Evolutionary conservation across 2,113 vertebrate genomes (phyloP), one percentile per base, ranked within the genome.

Genomic region (Ochotona curzoniae): DNA sequence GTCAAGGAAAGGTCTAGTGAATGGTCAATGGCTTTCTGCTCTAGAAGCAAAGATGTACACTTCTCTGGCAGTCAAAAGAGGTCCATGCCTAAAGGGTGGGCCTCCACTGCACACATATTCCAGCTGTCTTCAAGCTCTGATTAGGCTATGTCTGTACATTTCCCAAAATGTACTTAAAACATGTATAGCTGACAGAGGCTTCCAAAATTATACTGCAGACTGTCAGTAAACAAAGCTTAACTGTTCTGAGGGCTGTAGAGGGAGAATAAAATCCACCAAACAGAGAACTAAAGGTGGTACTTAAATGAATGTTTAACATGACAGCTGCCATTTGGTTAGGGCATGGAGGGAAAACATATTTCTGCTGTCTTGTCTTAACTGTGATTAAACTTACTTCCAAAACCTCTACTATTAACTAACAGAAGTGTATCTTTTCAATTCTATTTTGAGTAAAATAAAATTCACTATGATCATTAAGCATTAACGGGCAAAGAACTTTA

Each of bases 371-470:
- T 28, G 15, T 32, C 5, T 8, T 47, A 35, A 44, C 15, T 23
- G 57, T 25, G 60, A 79, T 49, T 30, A 71, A 44, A 61, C 54
- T 61, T 35, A 78, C 18, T 67, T 2, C 23, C 61, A 20, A 54
- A 54, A 21, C 71, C 18, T 87, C 76, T 70, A 54, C 83, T 38
- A 51, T 66, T 11, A 47, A 47, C 35, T 57, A 32, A 60, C 21
- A 69, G 30, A 57, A 4, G 35, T 26, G 17, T 13, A 14, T 51
- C 49, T 47, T 83, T 64, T 61, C 82, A 87, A 47, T 84, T 90
- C 93, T 38, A 75, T 67, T 75, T 66, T n/a, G 47, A 30, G 17
- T 47, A 44, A 82, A 95, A 90, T 91, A 81, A 92, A 73, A 92
- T 54, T 91, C 63, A 21, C 18, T 54, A 73, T 26, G 32, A 87